Conservation (phyloP, 2,113 vertebrate genomes). For the Peromyscus leucopus region DNA sequence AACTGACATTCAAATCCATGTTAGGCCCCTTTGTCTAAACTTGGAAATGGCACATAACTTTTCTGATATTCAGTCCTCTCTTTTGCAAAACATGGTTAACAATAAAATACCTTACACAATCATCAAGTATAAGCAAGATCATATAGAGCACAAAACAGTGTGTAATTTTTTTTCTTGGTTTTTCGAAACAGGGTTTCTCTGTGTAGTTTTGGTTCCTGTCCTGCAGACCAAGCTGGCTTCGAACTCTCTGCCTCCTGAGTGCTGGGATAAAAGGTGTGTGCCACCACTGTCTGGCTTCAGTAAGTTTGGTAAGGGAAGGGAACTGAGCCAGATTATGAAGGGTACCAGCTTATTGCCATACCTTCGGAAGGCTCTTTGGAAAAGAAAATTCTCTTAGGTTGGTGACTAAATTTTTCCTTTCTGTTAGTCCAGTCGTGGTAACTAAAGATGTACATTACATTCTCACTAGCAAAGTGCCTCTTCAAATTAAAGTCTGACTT, state of each 20-base stretch:
- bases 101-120: neutral
- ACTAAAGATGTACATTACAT: neutral
- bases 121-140: conserved; percentile 27
- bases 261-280: too few species aligned
- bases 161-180: neutral
- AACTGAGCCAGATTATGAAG: neutral
- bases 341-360: neutral
- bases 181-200: too few species aligned
- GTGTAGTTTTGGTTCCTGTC: too few species aligned
- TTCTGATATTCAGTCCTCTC: neutral
- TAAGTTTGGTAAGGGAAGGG: neutral
- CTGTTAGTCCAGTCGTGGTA: neutral
- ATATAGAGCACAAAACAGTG: neutral
- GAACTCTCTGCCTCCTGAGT: too few species aligned
- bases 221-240: too few species aligned
- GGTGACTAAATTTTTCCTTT: neutral
- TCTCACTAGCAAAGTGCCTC: neutral
- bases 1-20: neutral
- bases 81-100: conserved; percentile 15
- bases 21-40: neutral
- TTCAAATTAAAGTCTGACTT: neutral
- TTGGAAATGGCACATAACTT: conserved; percentile 36
- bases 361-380: conserved; percentile 8
- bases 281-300: neutral
- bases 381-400: conserved; percentile 1